These are phyloP conservation scores for Leptonema lineaticorne DNA, from an alignment of 1,140 invertebrate genomes.

Conservation along the genomic window DNA sequence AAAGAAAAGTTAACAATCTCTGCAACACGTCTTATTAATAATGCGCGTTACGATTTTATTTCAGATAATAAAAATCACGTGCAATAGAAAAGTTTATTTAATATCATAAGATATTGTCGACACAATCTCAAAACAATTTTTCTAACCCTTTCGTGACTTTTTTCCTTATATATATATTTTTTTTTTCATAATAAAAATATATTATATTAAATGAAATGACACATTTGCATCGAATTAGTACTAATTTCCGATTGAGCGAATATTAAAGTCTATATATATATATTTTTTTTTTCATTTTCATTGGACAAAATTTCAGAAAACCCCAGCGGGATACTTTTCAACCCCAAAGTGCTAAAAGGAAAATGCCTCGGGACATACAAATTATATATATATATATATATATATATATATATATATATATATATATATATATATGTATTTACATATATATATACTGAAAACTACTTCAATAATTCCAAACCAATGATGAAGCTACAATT, in stretches of 20 bases:
- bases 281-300: neutral
- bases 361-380: neutral
- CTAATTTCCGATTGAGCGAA: neutral
- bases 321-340: neutral
- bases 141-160: neutral
- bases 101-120: slow-evolving; percentile 1
- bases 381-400: no score
- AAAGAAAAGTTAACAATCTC: neutral
- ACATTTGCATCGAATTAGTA: neutral
- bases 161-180: neutral
- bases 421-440: no score
- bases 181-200: no score
- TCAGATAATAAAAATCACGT: neutral
- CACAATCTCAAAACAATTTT: no score
- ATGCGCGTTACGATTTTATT: neutral
- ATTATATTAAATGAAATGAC: neutral
- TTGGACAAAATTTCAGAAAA: neutral
- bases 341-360: neutral
- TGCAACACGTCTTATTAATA: slow-evolving; percentile 3
- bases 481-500: neutral
- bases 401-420: no score
- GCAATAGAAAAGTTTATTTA: slow-evolving; percentile 7
- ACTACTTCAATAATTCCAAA: neutral
- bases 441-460: no score
- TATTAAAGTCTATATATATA: neutral